Conservation (phyloP, 2,113 vertebrate genomes). For the Hystrix brachyura region DNA sequence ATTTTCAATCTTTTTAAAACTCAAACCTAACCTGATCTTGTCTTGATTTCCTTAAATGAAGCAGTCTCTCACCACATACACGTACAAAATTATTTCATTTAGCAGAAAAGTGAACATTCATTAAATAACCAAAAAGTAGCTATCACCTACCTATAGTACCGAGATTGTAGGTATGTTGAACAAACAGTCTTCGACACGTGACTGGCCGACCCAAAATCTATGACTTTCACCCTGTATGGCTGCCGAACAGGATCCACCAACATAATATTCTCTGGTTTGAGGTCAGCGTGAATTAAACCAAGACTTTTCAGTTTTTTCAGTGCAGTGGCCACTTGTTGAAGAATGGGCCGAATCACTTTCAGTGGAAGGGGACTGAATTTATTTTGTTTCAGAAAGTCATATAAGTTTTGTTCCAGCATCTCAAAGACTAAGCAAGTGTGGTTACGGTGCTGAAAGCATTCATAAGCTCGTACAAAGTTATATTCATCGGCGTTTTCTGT, state of each 20-base stretch:
- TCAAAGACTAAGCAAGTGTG: constrained; percentile 99
- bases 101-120: constrained; percentile 51
- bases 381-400: constrained; percentile 99
- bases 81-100: constrained; percentile 41
- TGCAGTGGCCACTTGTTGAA: constrained; percentile 98
- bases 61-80: neutral
- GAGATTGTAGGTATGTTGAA: constrained; percentile 99
- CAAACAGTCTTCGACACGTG: constrained; percentile 99
- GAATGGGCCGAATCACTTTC: constrained; percentile 98
- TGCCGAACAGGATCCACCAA: constrained; percentile 98
- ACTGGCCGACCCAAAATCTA: constrained; percentile 99
- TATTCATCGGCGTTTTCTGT: constrained; percentile 98
- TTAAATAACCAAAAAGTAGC: neutral
- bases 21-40: constrained; percentile 61
- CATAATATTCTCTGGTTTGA: constrained; percentile 99
- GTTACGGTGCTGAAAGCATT: constrained; percentile 99
- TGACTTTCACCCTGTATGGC: constrained; percentile 99
- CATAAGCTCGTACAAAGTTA: constrained; percentile 98
- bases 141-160: constrained; percentile 97
- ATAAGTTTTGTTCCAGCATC: constrained; percentile 99
- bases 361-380: constrained; percentile 99
- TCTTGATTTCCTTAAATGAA: constrained; percentile 23
- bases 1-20: constrained; percentile 26
- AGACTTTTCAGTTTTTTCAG: constrained; percentile 99
- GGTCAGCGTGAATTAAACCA: constrained; percentile 99